Percentiles rank a stretch among this genome's conserved stretches.
Evolutionary conservation across 2,113 vertebrate genomes (phyloP).

Genomic region (Tursiops truncatus): DNA sequence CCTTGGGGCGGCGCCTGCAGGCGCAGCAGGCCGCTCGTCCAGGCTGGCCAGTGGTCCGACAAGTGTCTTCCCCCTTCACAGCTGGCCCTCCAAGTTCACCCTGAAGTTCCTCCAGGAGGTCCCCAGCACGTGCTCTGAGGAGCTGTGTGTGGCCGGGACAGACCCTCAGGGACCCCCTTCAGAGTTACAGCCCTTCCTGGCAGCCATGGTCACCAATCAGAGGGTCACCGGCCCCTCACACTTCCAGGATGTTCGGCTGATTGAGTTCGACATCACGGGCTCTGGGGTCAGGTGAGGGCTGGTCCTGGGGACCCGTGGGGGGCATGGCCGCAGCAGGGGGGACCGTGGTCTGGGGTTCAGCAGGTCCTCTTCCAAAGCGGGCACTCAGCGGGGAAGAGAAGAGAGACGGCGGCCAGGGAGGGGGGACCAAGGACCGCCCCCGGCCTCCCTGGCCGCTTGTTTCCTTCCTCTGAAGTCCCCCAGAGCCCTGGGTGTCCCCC

Average conservation of each 20-base stretch:
- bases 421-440: too few relatives aligned
- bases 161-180: slow-evolving; percentile 70
- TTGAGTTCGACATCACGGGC: slow-evolving; percentile 90
- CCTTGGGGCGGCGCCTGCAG: fast-evolving
- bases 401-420: too few relatives aligned
- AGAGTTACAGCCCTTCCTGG: slow-evolving; percentile 83
- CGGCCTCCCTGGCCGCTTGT: neutral
- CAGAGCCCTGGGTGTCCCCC: neutral
- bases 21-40: fast-evolving
- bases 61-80: slow-evolving; percentile 14
- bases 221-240: slow-evolving; percentile 88
- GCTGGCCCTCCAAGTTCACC: slow-evolving; percentile 89
- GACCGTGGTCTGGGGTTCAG: neutral
- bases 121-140: fast-evolving
- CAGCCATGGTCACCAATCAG: slow-evolving; percentile 86
- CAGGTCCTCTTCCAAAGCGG: neutral
- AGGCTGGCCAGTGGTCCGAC: neutral
- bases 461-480: neutral
- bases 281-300: slow-evolving; percentile 89
- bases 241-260: slow-evolving; percentile 95
- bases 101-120: slow-evolving; percentile 85
- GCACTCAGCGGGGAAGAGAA: neutral
- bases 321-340: fast-evolving
- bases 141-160: fast-evolving
- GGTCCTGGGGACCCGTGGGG: fast-evolving